phyloP scores from a whole-genome alignment of 1,140 invertebrate genomes.

The Drosophila trapezifrons region DNA sequence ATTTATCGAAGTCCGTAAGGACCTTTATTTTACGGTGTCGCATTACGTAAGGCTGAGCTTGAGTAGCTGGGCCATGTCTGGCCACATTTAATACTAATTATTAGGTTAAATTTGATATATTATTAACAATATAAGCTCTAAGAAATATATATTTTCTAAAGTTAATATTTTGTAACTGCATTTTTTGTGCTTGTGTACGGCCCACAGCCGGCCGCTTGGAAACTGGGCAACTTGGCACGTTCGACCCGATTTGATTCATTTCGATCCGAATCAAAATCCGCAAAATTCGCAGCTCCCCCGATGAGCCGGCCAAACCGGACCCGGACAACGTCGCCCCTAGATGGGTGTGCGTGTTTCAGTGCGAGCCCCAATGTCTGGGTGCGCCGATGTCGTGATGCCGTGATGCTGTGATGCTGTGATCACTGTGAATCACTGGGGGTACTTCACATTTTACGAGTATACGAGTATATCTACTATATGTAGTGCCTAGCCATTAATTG shows the following conservation, averaged over 20 bases:
- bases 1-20: too few relatives aligned
- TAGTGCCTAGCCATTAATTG: background rate
- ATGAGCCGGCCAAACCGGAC: slow-evolving; percentile 43
- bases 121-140: too few relatives aligned
- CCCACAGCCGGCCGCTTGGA: slow-evolving; percentile 27
- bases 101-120: too few relatives aligned
- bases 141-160: too few relatives aligned
- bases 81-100: too few relatives aligned
- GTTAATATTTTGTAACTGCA: too few relatives aligned
- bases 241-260: slow-evolving; percentile 30
- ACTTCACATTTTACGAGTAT: background rate
- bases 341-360: slow-evolving; percentile 20
- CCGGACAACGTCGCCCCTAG: slow-evolving; percentile 22
- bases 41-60: too few relatives aligned
- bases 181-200: background rate
- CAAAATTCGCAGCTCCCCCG: slow-evolving; percentile 18
- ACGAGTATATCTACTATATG: background rate
- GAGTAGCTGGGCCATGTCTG: too few relatives aligned
- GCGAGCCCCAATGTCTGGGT: slow-evolving; percentile 17
- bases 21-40: too few relatives aligned
- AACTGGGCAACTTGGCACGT: slow-evolving; percentile 61
- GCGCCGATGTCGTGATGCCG: slow-evolving; percentile 8
- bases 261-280: slow-evolving; percentile 22
- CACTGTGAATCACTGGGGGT: slow-evolving; percentile 27
- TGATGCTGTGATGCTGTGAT: slow-evolving; percentile 25